Evolutionary conservation across 2,113 vertebrate genomes (phyloP).

Genomic region (Scalopus aquaticus): DNA sequence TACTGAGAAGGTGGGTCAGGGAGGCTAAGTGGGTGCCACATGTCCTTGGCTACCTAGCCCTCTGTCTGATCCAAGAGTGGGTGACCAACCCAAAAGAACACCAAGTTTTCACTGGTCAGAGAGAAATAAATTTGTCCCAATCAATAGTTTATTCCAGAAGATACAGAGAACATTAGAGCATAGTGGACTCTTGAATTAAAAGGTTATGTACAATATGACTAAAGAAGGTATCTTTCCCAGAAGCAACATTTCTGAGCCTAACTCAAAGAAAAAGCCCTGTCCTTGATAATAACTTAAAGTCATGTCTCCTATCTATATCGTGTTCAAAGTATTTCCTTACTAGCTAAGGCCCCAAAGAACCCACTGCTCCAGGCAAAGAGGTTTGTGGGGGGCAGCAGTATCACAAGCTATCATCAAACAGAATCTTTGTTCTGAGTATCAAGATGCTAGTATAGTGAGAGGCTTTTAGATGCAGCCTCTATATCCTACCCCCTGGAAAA

Average conservation of each 20-base stretch:
- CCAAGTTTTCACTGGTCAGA: background rate
- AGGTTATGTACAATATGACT: background rate
- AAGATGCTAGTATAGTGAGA: constrained; percentile 6
- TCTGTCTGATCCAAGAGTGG: background rate
- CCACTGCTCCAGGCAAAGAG: background rate
- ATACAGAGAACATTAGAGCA: background rate
- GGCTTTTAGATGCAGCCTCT: background rate
- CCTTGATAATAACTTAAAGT: background rate
- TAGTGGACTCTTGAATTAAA: background rate
- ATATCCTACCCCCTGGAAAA: background rate
- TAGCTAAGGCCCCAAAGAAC: background rate
- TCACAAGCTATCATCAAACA: background rate
- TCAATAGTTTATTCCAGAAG: constrained; percentile 26
- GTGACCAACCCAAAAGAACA: background rate
- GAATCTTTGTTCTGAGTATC: background rate
- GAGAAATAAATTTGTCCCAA: background rate
- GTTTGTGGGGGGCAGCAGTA: background rate
- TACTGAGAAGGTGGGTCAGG: background rate
- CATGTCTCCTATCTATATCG: background rate
- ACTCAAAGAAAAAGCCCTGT: constrained; percentile 1
- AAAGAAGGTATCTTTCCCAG: background rate
- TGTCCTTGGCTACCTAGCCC: background rate
- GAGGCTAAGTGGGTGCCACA: background rate
- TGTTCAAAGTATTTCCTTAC: constrained; percentile 33
- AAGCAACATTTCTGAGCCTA: constrained; percentile 37